A percentile compares a stretch with the other conserved stretches of the same genome.
These are phyloP conservation scores for Trichomycterus rosablanca DNA, from an alignment of 2,113 vertebrate genomes.

Conservation along the genomic window DNA sequence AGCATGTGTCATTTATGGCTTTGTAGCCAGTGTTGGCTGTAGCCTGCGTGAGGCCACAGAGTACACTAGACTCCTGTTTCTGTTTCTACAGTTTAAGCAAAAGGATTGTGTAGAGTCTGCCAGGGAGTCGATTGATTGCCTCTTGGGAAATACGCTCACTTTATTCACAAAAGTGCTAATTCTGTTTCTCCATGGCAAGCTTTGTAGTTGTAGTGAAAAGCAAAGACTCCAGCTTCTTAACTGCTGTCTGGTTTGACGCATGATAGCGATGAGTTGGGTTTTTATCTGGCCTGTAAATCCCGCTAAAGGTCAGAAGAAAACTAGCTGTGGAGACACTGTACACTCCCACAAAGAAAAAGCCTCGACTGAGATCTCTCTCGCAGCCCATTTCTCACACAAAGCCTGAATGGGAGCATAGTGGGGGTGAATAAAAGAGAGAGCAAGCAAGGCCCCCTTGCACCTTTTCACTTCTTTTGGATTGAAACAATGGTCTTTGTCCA, in stretches of 20 bases:
- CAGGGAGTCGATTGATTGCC: slow-evolving; percentile 44
- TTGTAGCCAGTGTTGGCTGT: slow-evolving; percentile 10
- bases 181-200: slow-evolving; percentile 62
- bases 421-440: slow-evolving; percentile 41
- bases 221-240: slow-evolving; percentile 47
- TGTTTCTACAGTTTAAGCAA: slow-evolving; percentile 47
- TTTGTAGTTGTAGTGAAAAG: slow-evolving; percentile 55
- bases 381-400: slow-evolving; percentile 63
- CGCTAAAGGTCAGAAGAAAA: slow-evolving; percentile 37
- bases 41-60: slow-evolving; percentile 34
- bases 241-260: slow-evolving; percentile 20
- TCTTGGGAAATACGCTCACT: slow-evolving; percentile 50
- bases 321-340: slow-evolving; percentile 40
- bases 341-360: slow-evolving; percentile 41
- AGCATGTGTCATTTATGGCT: slow-evolving; percentile 10
- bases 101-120: slow-evolving; percentile 40
- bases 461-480: slow-evolving; percentile 63
- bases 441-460: slow-evolving; percentile 40
- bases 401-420: slow-evolving; percentile 54
- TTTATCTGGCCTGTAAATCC: slow-evolving; percentile 30
- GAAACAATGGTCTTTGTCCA: slow-evolving; percentile 78
- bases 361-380: slow-evolving; percentile 57
- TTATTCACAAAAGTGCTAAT: slow-evolving; percentile 56
- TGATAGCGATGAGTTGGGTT: slow-evolving; percentile 3
- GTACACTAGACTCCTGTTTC: slow-evolving; percentile 52